Percentiles rank a stretch among this genome's conserved stretches.
phyloP scores from a whole-genome alignment of 2,113 vertebrate species.

The Tragelaphus imberbis region DNA sequence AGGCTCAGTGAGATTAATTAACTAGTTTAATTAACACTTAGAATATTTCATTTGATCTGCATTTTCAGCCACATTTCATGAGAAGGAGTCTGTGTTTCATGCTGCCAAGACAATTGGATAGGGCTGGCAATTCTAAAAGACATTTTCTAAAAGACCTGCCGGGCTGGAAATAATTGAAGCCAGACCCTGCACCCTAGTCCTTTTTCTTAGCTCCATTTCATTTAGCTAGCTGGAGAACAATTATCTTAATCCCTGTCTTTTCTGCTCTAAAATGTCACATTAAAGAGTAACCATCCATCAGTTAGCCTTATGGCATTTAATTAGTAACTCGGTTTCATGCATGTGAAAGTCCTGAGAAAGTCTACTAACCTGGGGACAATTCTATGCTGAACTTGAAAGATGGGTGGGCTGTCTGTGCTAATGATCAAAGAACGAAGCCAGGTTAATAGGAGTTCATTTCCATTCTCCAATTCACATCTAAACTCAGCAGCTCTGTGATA shows the following conservation, averaged over 20 bases:
- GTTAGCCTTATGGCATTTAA: constrained; percentile 58
- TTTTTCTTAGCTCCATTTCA: constrained; percentile 22
- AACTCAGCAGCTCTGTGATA: not conserved
- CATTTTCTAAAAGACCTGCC: constrained; percentile 51
- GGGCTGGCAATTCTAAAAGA: constrained; percentile 25
- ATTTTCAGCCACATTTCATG: constrained; percentile 27
- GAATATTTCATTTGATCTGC: constrained; percentile 31
- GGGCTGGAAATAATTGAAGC: constrained; percentile 62
- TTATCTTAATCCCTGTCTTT: constrained; percentile 43
- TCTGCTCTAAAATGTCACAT: constrained; percentile 51
- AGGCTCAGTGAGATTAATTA: constrained; percentile 15
- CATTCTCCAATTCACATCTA: not conserved
- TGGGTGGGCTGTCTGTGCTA: not conserved
- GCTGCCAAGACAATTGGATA: not conserved
- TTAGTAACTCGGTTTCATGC: constrained; percentile 40
- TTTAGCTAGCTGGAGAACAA: constrained; percentile 51
- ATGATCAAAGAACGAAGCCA: constrained; percentile 9
- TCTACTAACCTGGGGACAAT: constrained; percentile 27
- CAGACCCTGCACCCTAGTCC: not conserved
- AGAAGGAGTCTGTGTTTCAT: not conserved
- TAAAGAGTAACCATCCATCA: constrained; percentile 48
- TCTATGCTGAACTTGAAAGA: constrained; percentile 10
- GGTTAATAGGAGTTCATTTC: not conserved
- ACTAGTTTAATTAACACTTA: constrained; percentile 22
- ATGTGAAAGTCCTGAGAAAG: constrained; percentile 6